Percentiles rank a stretch among this genome's conserved stretches.
Evolutionary conservation across 2,888 invertebrate species (phyloP).

Genomic region (Isotomurus palustris): DNA sequence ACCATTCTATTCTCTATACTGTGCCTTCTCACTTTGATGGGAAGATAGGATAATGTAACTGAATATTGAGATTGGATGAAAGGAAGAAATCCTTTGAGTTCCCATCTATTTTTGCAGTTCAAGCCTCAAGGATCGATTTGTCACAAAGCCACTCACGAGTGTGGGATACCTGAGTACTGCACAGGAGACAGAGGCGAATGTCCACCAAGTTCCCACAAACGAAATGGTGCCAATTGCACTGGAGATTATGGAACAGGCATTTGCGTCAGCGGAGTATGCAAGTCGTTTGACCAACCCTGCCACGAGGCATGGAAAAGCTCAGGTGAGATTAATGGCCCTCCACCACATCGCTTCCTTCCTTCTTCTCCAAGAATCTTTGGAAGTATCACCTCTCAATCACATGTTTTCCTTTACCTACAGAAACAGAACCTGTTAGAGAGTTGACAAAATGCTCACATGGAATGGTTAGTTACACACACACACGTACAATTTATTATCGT

Average conservation of each 20-base stretch:
- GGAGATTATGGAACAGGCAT: slow-evolving; percentile 60
- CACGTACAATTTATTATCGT: not conserved
- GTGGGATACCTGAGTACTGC: slow-evolving; percentile 93
- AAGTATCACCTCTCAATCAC: not conserved
- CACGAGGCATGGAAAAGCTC: slow-evolving; percentile 26
- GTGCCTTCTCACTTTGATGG: too few species aligned
- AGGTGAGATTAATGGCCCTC: slow-evolving; percentile 12
- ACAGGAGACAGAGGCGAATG: slow-evolving; percentile 83
- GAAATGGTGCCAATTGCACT: slow-evolving; percentile 84
- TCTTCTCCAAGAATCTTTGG: too few species aligned
- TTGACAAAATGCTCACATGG: slow-evolving; percentile 22
- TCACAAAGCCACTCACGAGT: slow-evolving; percentile 81
- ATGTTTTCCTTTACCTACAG: slow-evolving; percentile 6
- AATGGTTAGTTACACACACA: slow-evolving; percentile 10
- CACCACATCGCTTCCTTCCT: not conserved
- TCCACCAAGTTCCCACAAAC: slow-evolving; percentile 80
- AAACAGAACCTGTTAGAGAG: slow-evolving; percentile 28
- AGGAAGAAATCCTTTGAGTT: too few species aligned
- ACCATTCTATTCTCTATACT: too few species aligned
- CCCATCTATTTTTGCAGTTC: slow-evolving; percentile 60
- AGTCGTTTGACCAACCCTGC: slow-evolving; percentile 30
- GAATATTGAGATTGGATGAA: too few species aligned
- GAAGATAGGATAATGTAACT: too few species aligned
- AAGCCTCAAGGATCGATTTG: slow-evolving; percentile 73
- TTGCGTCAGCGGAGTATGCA: slow-evolving; percentile 85